Conservation (phyloP, 2,797 vertebrate species). For the Tangara arthus region DNA sequence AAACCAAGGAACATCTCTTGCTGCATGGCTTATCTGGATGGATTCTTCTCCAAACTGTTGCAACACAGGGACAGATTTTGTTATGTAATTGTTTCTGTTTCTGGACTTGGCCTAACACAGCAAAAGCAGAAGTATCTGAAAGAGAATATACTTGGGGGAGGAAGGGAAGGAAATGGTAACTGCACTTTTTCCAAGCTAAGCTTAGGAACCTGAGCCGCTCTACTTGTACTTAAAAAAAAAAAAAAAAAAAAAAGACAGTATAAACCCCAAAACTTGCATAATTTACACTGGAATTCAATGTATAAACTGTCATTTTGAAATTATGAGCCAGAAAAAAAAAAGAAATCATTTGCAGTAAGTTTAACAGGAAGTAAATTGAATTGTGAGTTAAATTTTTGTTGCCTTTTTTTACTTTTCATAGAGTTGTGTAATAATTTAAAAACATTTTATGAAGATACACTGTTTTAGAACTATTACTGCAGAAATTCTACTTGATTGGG, state of each 20-base stretch:
- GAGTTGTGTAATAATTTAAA: background rate
- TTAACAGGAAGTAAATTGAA: background rate
- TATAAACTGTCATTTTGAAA: background rate
- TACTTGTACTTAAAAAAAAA: background rate
- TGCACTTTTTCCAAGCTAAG: background rate
- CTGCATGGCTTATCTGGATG: background rate
- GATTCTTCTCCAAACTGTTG: background rate
- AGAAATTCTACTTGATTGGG: background rate
- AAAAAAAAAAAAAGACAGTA: background rate
- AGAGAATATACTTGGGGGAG: background rate
- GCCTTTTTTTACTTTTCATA: background rate
- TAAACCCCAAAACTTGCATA: background rate
- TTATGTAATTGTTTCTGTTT: constrained; percentile 27
- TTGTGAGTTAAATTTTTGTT: background rate
- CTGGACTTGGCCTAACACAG: background rate
- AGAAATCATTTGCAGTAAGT: background rate
- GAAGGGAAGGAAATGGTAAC: background rate
- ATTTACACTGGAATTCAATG: background rate
- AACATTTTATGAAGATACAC: background rate
- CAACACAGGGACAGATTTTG: background rate
- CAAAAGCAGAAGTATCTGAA: constrained; percentile 37
- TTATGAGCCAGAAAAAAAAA: background rate
- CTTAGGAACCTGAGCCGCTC: background rate
- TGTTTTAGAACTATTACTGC: background rate
- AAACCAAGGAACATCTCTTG: background rate